Evolutionary conservation across 2,113 vertebrate species (phyloP).

Genomic region (Istiophorus platypterus): DNA sequence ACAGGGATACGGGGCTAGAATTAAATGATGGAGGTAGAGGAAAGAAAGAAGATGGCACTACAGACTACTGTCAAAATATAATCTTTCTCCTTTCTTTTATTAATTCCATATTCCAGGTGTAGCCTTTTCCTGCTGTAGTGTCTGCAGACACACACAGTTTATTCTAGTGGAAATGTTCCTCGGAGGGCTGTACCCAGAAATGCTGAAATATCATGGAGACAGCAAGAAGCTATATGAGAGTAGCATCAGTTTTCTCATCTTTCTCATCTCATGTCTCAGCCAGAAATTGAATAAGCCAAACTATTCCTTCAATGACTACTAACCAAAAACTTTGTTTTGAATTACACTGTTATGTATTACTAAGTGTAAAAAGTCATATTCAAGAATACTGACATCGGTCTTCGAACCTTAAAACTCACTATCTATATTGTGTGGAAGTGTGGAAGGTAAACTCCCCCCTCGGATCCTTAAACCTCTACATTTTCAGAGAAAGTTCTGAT

Average conservation of each 20-base stretch:
- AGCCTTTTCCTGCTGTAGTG: not conserved
- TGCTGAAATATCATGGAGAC: not conserved
- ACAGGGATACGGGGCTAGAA: constrained; percentile 28
- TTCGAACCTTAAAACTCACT: not conserved
- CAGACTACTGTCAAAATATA: constrained; percentile 43
- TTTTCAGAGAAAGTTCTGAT: not conserved
- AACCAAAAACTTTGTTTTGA: not conserved
- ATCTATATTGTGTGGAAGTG: not conserved
- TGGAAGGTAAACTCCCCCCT: not conserved
- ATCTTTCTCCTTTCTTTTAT: constrained; percentile 41
- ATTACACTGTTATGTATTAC: not conserved
- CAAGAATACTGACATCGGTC: no score
- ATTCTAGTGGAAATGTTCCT: constrained; percentile 8
- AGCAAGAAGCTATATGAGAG: not conserved
- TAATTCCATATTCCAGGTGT: constrained; percentile 41
- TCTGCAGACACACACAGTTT: not conserved
- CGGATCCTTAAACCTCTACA: not conserved
- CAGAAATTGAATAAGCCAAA: not conserved
- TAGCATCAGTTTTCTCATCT: no score
- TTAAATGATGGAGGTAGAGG: constrained; percentile 59
- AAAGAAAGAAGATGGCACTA: constrained; percentile 46
- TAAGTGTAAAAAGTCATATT: no score
- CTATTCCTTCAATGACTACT: not conserved
- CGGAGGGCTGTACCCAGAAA: not conserved
- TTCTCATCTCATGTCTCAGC: not conserved